These are phyloP conservation scores for Seira sanloemensis DNA, from an alignment of 2,888 invertebrate genomes.

Conservation along the genomic window DNA sequence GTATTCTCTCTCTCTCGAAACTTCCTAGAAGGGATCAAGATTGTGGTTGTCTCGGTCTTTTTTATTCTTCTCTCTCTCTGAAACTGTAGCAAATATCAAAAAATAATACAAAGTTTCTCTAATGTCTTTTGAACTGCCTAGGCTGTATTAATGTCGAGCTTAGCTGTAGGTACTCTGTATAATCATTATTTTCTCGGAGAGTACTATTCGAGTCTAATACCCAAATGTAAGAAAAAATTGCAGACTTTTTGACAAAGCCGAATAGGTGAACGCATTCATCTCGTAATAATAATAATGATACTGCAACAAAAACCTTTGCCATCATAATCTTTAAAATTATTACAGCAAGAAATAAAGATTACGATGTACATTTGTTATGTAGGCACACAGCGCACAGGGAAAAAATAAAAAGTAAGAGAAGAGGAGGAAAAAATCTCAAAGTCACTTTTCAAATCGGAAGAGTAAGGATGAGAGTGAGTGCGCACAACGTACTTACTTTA, in stretches of 20 bases:
- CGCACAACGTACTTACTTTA: no score
- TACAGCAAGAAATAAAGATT: not conserved
- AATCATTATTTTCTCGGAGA: no score
- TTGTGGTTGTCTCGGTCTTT: not conserved
- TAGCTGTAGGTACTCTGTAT: no score
- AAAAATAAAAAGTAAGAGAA: not conserved
- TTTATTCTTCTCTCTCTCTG: no score
- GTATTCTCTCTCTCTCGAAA: not conserved
- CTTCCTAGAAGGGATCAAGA: not conserved
- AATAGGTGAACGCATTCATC: not conserved
- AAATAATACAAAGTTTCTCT: no score
- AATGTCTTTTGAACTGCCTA: no score
- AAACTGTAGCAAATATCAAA: no score
- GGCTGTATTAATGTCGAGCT: no score
- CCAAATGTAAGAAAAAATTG: no score
- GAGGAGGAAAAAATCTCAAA: not conserved
- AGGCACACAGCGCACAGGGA: no score
- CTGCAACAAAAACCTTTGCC: not conserved
- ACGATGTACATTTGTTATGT: no score
- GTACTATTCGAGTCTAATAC: no score
- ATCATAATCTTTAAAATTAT: not conserved
- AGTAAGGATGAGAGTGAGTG: conserved; percentile 11
- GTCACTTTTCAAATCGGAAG: conserved; percentile 5
- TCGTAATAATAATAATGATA: not conserved
- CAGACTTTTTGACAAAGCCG: not conserved